A percentile compares a stretch with the other conserved stretches of the same genome.
Evolutionary conservation across 2,113 vertebrate genomes (phyloP).

Genomic region (Scortum barcoo): DNA sequence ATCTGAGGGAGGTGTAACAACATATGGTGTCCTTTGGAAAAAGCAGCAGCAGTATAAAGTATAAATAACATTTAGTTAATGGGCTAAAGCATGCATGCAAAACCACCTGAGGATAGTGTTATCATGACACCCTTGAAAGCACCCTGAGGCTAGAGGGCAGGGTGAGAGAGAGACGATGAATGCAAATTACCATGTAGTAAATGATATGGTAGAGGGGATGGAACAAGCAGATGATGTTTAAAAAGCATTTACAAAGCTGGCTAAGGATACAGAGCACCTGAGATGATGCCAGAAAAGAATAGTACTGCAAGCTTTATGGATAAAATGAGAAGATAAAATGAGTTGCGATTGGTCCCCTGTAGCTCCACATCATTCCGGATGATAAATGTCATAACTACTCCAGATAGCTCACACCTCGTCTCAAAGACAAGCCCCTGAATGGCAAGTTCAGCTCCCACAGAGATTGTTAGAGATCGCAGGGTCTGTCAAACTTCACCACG

Average conservation of each 20-base stretch:
- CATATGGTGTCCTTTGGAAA: background rate
- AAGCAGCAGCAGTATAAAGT: background rate
- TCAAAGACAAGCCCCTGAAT: conserved; percentile 35
- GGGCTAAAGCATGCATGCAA: conserved; percentile 12
- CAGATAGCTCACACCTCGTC: conserved; percentile 16
- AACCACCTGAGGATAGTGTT: background rate
- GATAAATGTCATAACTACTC: conserved; percentile 15
- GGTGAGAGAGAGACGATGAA: background rate
- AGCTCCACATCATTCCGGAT: conserved; percentile 26
- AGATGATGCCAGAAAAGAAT: conserved; percentile 1
- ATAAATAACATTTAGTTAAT: conserved; percentile 21
- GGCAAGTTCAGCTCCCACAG: conserved; percentile 36
- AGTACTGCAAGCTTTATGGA: background rate
- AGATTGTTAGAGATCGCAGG: conserved; percentile 9
- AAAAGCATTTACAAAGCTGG: background rate
- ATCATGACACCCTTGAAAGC: conserved; percentile 7
- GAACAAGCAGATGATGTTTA: conserved; percentile 14
- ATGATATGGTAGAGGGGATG: background rate
- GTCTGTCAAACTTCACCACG: conserved; percentile 39
- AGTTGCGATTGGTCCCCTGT: background rate
- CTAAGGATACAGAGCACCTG: conserved; percentile 16
- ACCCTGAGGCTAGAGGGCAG: background rate
- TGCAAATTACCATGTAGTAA: conserved; percentile 23
- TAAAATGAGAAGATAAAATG: background rate
- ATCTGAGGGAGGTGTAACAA: conserved; percentile 1